Evolutionary conservation across 2,113 vertebrate genomes (phyloP).

Genomic region (Hymenochirus boettgeri): DNA sequence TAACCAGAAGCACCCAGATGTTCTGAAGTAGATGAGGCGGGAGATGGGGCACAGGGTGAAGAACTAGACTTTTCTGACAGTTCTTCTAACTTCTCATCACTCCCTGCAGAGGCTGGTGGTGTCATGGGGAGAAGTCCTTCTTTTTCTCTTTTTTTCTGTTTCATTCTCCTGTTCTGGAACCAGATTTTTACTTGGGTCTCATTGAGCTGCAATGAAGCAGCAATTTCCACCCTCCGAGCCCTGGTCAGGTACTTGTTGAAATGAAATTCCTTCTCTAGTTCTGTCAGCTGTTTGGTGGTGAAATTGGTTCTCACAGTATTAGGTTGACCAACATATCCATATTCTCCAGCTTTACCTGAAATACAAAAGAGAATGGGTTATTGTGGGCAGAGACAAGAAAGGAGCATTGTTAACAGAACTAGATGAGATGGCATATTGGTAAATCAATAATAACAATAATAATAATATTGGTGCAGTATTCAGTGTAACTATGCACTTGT

Average conservation of each 20-base stretch:
- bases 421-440: too few species aligned
- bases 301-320: conserved; percentile 95
- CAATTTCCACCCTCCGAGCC: conserved; percentile 91
- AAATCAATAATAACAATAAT: too few species aligned
- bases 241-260: conserved; percentile 98
- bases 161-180: conserved; percentile 98
- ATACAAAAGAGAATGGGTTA: conserved; percentile 10
- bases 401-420: too few species aligned
- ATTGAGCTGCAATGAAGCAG: conserved; percentile 90
- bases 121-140: conserved; percentile 83
- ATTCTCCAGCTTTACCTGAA: conserved; percentile 88
- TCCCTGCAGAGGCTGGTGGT: conserved; percentile 65
- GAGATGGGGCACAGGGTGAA: conserved; percentile 81
- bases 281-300: conserved; percentile 94
- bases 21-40: conserved; percentile 75
- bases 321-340: conserved; percentile 86
- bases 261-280: conserved; percentile 97
- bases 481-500: too few species aligned
- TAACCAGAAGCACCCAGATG: conserved; percentile 77
- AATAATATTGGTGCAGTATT: too few species aligned
- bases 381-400: too few species aligned
- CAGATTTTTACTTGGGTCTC: conserved; percentile 99
- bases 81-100: conserved; percentile 81
- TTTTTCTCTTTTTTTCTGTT: conserved; percentile 97
- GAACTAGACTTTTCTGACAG: conserved; percentile 86